phyloP scores from a whole-genome alignment of 1,140 invertebrate species.

The Drosophila elegans region DNA sequence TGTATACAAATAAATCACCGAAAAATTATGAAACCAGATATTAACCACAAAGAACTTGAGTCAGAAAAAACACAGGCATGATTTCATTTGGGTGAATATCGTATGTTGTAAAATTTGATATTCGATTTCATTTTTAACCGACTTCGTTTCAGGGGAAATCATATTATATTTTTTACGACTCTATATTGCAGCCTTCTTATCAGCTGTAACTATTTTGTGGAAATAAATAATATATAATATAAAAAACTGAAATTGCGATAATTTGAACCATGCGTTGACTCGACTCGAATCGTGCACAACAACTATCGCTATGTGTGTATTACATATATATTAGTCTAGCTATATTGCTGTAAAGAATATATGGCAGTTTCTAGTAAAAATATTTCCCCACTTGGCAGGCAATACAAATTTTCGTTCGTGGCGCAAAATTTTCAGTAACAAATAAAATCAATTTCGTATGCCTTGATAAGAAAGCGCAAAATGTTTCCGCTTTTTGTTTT shows the following conservation, averaged over 20 bases:
- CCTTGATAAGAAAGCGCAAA: slow-evolving; percentile 74
- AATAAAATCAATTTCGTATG: slow-evolving; percentile 77
- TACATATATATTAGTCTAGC: slow-evolving; percentile 1
- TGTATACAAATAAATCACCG: slow-evolving; percentile 9
- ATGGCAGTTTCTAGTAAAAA: slow-evolving; percentile 17
- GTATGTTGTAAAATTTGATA: slow-evolving; percentile 1
- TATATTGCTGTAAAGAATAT: slow-evolving; percentile 17
- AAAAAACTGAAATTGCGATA: slow-evolving; percentile 70
- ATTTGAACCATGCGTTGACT: slow-evolving; percentile 65
- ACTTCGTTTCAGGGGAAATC: slow-evolving; percentile 7
- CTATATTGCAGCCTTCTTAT: slow-evolving; percentile 38
- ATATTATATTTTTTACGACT: slow-evolving; percentile 46
- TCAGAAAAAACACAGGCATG: slow-evolving; percentile 17
- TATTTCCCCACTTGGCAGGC: slow-evolving; percentile 27
- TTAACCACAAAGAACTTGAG: slow-evolving; percentile 33
- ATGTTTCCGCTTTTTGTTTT: slow-evolving; percentile 78
- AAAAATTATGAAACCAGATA: slow-evolving; percentile 25
- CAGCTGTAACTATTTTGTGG: slow-evolving; percentile 57
- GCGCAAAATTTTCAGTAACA: slow-evolving; percentile 67
- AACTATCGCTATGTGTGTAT: slow-evolving; percentile 36
- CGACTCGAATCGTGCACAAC: slow-evolving; percentile 27
- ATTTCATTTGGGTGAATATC: slow-evolving; percentile 21
- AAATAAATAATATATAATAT: slow-evolving; percentile 44
- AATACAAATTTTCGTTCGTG: slow-evolving; percentile 49
- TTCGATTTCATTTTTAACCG: slow-evolving; percentile 14